Evolutionary conservation across 92 coral and sea anemone genomes (phyloP), one percentile per base, ranked within the genome.

Genomic region (Epizoanthus scotinus): DNA sequence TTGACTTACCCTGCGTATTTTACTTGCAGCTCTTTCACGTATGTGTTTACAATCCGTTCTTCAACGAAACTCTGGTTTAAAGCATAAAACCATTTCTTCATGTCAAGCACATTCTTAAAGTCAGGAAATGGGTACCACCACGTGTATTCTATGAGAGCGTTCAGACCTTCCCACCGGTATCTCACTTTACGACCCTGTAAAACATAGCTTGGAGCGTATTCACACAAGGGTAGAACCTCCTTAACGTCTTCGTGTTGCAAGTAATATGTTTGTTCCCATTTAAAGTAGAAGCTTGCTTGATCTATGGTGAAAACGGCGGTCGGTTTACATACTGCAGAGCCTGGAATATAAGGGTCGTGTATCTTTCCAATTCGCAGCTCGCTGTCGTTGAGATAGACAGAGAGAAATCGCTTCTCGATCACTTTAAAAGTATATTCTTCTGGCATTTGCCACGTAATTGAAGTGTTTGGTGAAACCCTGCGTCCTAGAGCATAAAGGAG

Each of bases 1-100:
- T 13, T 26, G 52, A 29, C 77, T 78, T 79, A 94, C 98, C 93
- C 85, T 8, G 81, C 69, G 14, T 84, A 77, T 57, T 82, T 73
- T n/a, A 75, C 70, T 9, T 81, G 54, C 53, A 94, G 49, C 59
- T 83, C 82, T 9, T 15, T 78, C 84, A 87, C 70, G 24, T 89
- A 91, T 63, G 61, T 70, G 22, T 73, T 28, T 24, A 59, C 90
- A 40, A 94, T 72, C 10, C n/a, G n/a, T n/a, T 54, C 69, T 59
- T n/a, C 60, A 22, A 84, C 85, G 31, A 62, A 54, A 15, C 61
- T 79, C 62, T 61, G 18, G 75, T 50, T 60, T 14, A 85, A 74
- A 2, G 89, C 67, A 22, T 79, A 85, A 78, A 73, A 20, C 79
- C 79, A 73, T 24, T 3, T 54, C 63, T 73, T 73, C 14, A 49